Evolutionary conservation across 1,140 invertebrate genomes (phyloP).

Genomic region (Paralvinella palmiformis): DNA sequence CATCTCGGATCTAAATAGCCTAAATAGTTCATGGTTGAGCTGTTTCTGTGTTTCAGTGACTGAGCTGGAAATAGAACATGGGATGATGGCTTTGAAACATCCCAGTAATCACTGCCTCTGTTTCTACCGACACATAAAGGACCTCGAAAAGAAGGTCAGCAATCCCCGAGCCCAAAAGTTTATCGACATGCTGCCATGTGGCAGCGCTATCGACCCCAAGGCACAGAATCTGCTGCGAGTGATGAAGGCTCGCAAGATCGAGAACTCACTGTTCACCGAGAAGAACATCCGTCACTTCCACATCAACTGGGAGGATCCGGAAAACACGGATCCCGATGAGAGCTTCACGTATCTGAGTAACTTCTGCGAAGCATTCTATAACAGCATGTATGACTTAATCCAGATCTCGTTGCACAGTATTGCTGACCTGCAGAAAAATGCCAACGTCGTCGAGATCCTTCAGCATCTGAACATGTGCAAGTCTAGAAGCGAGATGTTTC

Average conservation of each 20-base stretch:
- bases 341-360: constrained; percentile 87
- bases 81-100: constrained; percentile 9
- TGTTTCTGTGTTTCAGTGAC: constrained; percentile 17
- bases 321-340: constrained; percentile 81
- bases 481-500: constrained; percentile 87
- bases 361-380: constrained; percentile 73
- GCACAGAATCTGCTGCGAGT: constrained; percentile 83
- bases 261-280: constrained; percentile 6
- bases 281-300: constrained; percentile 11
- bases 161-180: constrained; percentile 13
- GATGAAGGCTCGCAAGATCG: constrained; percentile 68
- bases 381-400: constrained; percentile 74
- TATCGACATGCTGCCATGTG: constrained; percentile 14
- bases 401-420: neutral
- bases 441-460: constrained; percentile 67
- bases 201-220: constrained; percentile 53
- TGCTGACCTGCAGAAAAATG: neutral
- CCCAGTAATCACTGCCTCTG: constrained; percentile 14
- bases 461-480: constrained; percentile 92
- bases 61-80: constrained; percentile 17
- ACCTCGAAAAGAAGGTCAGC: constrained; percentile 9
- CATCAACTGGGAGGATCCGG: constrained; percentile 90
- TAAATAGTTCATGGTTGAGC: no score
- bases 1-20: no score
- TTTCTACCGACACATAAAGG: constrained; percentile 10